Conservation (phyloP, 2,888 invertebrate species). For the Tetanocera ferruginea region DNA sequence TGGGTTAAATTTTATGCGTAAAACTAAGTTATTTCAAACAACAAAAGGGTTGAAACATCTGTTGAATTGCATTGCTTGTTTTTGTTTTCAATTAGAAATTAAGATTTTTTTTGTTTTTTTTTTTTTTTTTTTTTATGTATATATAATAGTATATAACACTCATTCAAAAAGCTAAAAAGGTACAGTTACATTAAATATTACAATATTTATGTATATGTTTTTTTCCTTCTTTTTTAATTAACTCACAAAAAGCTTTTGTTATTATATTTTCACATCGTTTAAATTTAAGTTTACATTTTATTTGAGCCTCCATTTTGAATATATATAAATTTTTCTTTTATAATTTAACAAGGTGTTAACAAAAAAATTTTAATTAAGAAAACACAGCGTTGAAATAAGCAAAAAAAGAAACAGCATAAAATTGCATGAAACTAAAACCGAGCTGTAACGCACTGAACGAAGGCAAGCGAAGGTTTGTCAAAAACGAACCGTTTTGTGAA, state of each 20-base stretch:
- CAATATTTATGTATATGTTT: not conserved
- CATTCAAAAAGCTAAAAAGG: conserved; percentile 29
- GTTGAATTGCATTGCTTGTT: not conserved
- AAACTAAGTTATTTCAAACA: not conserved
- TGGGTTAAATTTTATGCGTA: not conserved
- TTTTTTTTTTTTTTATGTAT: not conserved
- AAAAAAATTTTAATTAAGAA: not conserved
- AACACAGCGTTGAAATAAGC: not conserved
- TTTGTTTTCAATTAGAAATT: not conserved
- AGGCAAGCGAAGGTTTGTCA: no score
- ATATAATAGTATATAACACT: conserved; percentile 1
- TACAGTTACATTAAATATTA: conserved; percentile 14
- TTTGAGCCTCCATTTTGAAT: conserved; percentile 24
- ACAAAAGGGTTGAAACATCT: no score
- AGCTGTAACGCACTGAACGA: no score
- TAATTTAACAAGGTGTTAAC: not conserved
- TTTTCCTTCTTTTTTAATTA: conserved; percentile 1
- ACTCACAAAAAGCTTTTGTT: conserved; percentile 17
- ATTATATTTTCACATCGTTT: not conserved
- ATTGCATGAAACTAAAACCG: no score
- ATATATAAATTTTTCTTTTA: not conserved
- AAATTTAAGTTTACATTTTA: not conserved
- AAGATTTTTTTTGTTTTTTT: not conserved
- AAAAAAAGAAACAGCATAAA: no score
- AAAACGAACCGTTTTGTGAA: no score